phyloP scores from a whole-genome alignment of 2,797 vertebrate genomes.

The Cyprinella venusta region DNA sequence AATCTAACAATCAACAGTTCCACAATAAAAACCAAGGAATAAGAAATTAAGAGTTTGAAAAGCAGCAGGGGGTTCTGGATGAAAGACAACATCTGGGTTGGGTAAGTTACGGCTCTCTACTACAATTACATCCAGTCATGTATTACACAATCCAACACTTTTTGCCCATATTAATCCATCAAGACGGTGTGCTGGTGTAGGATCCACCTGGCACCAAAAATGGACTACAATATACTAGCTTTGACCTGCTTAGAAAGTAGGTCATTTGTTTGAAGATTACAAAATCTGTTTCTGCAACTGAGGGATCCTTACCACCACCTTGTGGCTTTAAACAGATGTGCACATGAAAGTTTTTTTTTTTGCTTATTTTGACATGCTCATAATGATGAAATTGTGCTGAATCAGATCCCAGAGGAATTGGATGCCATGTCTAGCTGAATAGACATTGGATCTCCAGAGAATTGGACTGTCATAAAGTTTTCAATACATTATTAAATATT shows the following conservation, averaged over 20 bases:
- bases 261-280: slow-evolving; percentile 70
- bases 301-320: slow-evolving; percentile 69
- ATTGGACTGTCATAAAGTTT: neutral
- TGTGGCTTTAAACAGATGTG: slow-evolving; percentile 62
- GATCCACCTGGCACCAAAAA: slow-evolving; percentile 58
- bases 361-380: neutral
- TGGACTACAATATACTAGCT: slow-evolving; percentile 62
- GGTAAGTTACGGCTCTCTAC: slow-evolving; percentile 50
- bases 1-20: slow-evolving; percentile 37
- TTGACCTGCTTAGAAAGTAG: slow-evolving; percentile 71
- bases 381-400: neutral
- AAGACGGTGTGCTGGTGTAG: slow-evolving; percentile 56
- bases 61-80: slow-evolving; percentile 43
- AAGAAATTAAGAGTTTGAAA: slow-evolving; percentile 11
- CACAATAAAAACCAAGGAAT: slow-evolving; percentile 31
- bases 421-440: neutral
- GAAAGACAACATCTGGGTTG: slow-evolving; percentile 54
- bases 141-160: slow-evolving; percentile 60
- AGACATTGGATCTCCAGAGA: neutral
- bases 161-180: slow-evolving; percentile 55
- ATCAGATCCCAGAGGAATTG: slow-evolving; percentile 6
- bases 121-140: slow-evolving; percentile 56
- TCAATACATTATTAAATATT: neutral
- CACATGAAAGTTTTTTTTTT: neutral
- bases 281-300: slow-evolving; percentile 57